Evolutionary conservation across 2,797 vertebrate genomes (phyloP).

Genomic region (Eospalax fontanierii): DNA sequence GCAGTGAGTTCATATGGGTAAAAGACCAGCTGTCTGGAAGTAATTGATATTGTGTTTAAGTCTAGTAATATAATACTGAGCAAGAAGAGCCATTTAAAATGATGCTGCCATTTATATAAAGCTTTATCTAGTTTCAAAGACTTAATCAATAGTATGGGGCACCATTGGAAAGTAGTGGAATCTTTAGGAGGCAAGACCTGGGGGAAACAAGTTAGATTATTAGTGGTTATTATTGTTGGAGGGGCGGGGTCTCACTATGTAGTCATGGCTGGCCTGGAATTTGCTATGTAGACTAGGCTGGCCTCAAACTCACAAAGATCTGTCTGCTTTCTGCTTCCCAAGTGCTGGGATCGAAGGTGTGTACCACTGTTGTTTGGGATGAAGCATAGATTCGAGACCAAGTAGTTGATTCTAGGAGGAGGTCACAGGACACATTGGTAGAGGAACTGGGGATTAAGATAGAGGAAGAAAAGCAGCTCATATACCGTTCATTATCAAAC

Average conservation of each 20-base stretch:
- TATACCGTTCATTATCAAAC: not conserved
- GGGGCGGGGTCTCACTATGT: too few relatives aligned
- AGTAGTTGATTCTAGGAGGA: not conserved
- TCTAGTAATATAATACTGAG: not conserved
- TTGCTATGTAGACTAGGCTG: too few relatives aligned
- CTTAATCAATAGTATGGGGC: not conserved
- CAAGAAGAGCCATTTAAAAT: not conserved
- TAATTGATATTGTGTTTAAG: not conserved
- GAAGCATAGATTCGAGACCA: slow-evolving; percentile 6
- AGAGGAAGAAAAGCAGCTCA: too few relatives aligned
- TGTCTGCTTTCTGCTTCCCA: too few relatives aligned
- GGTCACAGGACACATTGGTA: not conserved
- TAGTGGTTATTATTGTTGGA: not conserved
- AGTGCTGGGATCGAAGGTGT: too few relatives aligned
- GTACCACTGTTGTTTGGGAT: not conserved
- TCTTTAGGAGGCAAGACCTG: not conserved
- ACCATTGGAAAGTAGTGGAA: not conserved
- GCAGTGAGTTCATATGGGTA: too few relatives aligned
- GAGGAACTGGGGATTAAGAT: not conserved
- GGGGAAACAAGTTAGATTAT: not conserved
- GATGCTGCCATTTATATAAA: not conserved
- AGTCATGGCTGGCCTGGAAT: too few relatives aligned
- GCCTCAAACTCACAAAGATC: too few relatives aligned
- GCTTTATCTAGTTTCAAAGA: not conserved
- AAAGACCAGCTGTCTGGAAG: not conserved